Conservation (phyloP, 2,888 invertebrate genomes). For the Blera fallax region DNA sequence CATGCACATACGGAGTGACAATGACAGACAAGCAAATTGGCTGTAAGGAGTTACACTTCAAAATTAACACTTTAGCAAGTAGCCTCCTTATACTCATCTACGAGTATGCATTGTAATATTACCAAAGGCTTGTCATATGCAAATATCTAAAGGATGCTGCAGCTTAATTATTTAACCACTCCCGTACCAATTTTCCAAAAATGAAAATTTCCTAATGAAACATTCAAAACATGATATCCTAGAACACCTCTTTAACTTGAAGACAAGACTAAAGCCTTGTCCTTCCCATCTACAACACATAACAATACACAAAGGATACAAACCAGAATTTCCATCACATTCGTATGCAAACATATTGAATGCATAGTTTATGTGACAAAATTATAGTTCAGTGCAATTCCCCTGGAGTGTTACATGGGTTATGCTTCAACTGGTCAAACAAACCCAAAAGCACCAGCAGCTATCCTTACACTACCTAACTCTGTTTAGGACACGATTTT, state of each 20-base stretch:
- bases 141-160: conserved; percentile 2
- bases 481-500: background rate
- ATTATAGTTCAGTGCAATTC: conserved; percentile 55
- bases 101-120: background rate
- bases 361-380: conserved; percentile 67
- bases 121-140: background rate
- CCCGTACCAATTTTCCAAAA: background rate
- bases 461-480: background rate
- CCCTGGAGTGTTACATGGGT: conserved; percentile 32
- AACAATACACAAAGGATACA: background rate
- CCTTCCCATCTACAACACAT: background rate
- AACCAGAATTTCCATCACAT: background rate
- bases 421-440: conserved; percentile 17
- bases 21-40: background rate
- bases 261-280: background rate
- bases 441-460: background rate
- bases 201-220: conserved; percentile 17
- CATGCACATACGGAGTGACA: background rate
- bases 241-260: background rate
- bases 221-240: conserved; percentile 37
- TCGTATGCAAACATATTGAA: conserved; percentile 43
- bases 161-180: conserved; percentile 19
- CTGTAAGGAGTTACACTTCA: conserved; percentile 1
- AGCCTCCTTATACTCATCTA: background rate
- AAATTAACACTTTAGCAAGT: conserved; percentile 27